phyloP scores from a whole-genome alignment of 2,888 invertebrate genomes.

The Drosophila anomelani region DNA sequence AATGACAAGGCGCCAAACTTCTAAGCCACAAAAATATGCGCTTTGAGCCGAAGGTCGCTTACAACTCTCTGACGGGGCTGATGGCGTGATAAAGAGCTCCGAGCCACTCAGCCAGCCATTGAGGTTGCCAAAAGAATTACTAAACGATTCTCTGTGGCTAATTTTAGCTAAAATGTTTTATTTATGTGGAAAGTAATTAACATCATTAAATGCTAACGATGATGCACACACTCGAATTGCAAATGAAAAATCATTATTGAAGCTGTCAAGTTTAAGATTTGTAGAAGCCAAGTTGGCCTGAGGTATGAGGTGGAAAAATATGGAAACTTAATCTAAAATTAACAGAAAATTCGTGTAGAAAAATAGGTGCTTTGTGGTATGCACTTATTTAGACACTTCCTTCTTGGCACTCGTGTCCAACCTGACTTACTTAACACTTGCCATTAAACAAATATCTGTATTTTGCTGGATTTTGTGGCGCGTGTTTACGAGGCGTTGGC shows the following conservation, averaged over 20 bases:
- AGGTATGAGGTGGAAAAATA: not conserved
- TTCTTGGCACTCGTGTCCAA: conserved; percentile 3
- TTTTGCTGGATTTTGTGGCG: conserved; percentile 24
- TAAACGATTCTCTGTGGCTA: conserved; percentile 1
- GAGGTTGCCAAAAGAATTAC: conserved; percentile 28
- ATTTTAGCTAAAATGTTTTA: conserved; percentile 30
- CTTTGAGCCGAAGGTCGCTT: conserved; percentile 56
- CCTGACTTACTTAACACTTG: conserved; percentile 31
- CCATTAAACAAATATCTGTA: conserved; percentile 8
- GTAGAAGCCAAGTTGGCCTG: not conserved
- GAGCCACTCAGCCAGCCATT: conserved; percentile 2
- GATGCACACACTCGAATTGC: not conserved
- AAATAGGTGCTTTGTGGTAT: not conserved
- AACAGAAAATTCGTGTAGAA: too few relatives aligned
- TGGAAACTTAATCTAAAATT: too few relatives aligned
- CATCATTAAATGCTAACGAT: conserved; percentile 30
- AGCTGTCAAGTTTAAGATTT: too few relatives aligned
- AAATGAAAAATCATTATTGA: not conserved
- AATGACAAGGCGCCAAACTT: conserved; percentile 61
- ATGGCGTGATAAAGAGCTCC: conserved; percentile 34
- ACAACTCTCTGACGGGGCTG: conserved; percentile 21
- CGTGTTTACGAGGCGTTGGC: conserved; percentile 44
- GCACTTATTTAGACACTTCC: not conserved
- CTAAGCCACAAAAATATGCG: conserved; percentile 51
- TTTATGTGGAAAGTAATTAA: conserved; percentile 33